phyloP scores from a whole-genome alignment of 2,797 vertebrate species.

The Pangasius djambal region DNA sequence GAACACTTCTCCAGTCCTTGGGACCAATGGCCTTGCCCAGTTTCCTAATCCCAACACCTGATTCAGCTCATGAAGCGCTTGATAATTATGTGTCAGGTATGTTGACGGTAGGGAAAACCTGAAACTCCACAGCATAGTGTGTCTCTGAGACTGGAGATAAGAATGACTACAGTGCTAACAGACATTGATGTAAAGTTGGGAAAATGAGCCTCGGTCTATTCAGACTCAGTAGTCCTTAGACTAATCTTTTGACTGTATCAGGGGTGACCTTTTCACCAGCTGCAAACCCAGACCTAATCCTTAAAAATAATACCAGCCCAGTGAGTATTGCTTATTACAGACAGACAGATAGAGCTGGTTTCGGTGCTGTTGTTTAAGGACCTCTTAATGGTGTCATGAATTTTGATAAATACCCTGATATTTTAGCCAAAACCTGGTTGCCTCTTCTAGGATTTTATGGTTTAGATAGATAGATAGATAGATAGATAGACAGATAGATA shows the following conservation, averaged over 20 bases:
- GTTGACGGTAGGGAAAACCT: constrained; percentile 14
- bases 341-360: not conserved
- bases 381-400: not conserved
- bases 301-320: not conserved
- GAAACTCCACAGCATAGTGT: constrained; percentile 1
- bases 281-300: not conserved
- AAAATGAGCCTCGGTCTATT: constrained; percentile 24
- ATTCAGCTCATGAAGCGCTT: constrained; percentile 21
- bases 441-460: too few relatives aligned
- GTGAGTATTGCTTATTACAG: not conserved
- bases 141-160: not conserved
- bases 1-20: not conserved
- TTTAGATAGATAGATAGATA: not conserved
- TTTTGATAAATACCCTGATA: not conserved
- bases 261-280: constrained; percentile 35
- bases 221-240: constrained; percentile 32
- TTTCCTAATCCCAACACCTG: not conserved
- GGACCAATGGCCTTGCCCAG: constrained; percentile 3
- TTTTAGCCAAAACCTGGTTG: not conserved
- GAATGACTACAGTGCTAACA: constrained; percentile 34
- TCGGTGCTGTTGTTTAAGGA: not conserved
- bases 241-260: constrained; percentile 35
- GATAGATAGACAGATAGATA: not conserved
- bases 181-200: constrained; percentile 47
- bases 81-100: constrained; percentile 29